Evolutionary conservation across 2,797 vertebrate genomes (phyloP).

Genomic region (Enteromius thamalakanensis): DNA sequence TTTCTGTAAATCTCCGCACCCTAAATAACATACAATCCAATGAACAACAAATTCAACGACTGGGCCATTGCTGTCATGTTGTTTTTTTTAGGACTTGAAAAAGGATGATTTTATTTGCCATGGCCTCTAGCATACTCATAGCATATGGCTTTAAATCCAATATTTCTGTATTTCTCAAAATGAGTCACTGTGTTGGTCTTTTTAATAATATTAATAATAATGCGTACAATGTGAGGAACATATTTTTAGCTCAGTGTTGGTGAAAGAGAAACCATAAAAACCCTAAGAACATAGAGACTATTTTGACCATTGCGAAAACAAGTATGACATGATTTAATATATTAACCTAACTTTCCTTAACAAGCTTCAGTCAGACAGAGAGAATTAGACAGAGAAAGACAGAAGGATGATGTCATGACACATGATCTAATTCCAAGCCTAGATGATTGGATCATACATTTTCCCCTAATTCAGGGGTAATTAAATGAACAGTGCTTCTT

Average conservation of each 20-base stretch:
- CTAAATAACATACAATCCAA: constrained; percentile 62
- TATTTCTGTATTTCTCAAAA: background rate
- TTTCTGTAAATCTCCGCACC: constrained; percentile 35
- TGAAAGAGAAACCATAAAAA: background rate
- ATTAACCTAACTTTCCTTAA: constrained; percentile 70
- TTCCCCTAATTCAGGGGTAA: constrained; percentile 79
- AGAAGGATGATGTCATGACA: constrained; percentile 76
- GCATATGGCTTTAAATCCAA: background rate
- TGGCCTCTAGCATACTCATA: background rate
- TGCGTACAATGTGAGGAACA: background rate
- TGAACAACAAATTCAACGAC: constrained; percentile 27
- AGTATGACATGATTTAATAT: constrained; percentile 11
- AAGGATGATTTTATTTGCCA: constrained; percentile 17
- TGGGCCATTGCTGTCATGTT: constrained; percentile 13
- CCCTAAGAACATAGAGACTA: background rate
- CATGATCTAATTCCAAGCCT: constrained; percentile 79
- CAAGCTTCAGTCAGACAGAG: constrained; percentile 66
- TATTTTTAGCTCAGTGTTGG: background rate
- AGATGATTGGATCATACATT: constrained; percentile 80
- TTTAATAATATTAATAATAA: background rate
- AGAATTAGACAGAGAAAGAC: constrained; percentile 48
- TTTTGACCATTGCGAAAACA: constrained; percentile 16
- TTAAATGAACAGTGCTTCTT: constrained; percentile 78
- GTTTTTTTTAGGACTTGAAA: background rate
- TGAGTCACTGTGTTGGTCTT: background rate